Percentiles rank a stretch among this genome's conserved stretches.
These are phyloP conservation scores for Siphlonurus alternatus DNA, from an alignment of 2,888 invertebrate species.

Conservation along the genomic window DNA sequence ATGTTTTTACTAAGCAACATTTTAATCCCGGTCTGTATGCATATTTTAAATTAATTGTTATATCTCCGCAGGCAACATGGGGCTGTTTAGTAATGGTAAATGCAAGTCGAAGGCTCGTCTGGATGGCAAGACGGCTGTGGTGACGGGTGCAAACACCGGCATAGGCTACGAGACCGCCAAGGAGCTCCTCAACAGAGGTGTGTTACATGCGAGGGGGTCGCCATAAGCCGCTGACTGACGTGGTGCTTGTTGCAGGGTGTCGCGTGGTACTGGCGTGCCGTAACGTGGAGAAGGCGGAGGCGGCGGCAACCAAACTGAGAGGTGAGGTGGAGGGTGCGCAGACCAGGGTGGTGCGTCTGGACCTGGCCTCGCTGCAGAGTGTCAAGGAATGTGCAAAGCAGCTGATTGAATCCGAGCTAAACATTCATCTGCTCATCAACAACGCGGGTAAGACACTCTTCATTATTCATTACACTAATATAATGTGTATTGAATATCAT, in stretches of 20 bases:
- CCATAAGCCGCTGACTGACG: too few species aligned
- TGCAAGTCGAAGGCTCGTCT: not conserved
- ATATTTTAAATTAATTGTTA: not conserved
- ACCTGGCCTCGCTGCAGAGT: slow-evolving; percentile 36
- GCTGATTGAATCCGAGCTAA: slow-evolving; percentile 13
- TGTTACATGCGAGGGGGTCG: not conserved
- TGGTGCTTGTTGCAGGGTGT: too few species aligned
- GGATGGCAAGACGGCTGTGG: not conserved
- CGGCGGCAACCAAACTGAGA: slow-evolving; percentile 27
- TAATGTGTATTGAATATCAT: too few species aligned
- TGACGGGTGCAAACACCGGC: not conserved
- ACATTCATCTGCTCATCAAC: slow-evolving; percentile 15
- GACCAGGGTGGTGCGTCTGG: slow-evolving; percentile 20
- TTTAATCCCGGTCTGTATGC: too few species aligned
- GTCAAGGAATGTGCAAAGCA: slow-evolving; percentile 33
- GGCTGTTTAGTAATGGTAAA: not conserved
- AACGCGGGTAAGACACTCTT: slow-evolving; percentile 16
- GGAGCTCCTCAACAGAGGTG: not conserved
- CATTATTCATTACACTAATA: too few species aligned
- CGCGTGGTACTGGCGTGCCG: slow-evolving; percentile 32
- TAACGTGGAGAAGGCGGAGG: slow-evolving; percentile 27
- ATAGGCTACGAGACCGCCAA: not conserved
- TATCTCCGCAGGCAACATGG: not conserved
- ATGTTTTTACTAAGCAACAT: too few species aligned
- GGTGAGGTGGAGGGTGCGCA: not conserved